phyloP scores from a whole-genome alignment of 2,113 vertebrate genomes.

The Psilopsiagon aurifrons region DNA sequence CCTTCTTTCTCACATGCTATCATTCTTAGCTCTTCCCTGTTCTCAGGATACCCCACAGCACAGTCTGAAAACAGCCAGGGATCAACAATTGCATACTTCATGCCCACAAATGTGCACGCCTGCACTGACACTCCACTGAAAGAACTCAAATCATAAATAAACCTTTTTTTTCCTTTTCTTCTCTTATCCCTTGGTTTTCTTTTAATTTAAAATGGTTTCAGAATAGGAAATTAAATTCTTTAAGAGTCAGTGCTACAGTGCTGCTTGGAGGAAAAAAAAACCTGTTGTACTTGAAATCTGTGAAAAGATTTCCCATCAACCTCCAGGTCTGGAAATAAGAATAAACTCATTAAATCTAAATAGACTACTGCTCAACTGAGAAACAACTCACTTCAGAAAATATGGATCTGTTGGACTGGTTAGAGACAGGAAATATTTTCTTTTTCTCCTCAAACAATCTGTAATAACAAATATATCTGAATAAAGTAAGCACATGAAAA shows the following conservation, averaged over 20 bases:
- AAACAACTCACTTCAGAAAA: neutral
- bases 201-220: neutral
- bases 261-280: neutral
- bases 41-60: neutral
- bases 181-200: neutral
- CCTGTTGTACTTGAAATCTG: neutral
- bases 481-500: neutral
- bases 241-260: neutral
- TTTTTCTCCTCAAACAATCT: neutral
- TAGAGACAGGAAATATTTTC: neutral
- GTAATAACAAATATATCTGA: neutral
- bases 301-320: neutral
- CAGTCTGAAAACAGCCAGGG: neutral
- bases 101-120: neutral
- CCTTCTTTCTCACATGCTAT: neutral
- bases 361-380: neutral
- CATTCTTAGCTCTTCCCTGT: neutral
- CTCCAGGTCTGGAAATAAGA: slow-evolving; percentile 1
- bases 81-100: neutral
- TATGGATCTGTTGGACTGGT: neutral
- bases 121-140: neutral
- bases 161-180: neutral
- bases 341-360: slow-evolving; percentile 18
- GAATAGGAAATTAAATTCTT: neutral
- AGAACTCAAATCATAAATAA: neutral